These are phyloP conservation scores for Pachyrhynchus sulphureomaculatus DNA, from an alignment of 1,140 invertebrate species.

Conservation along the genomic window DNA sequence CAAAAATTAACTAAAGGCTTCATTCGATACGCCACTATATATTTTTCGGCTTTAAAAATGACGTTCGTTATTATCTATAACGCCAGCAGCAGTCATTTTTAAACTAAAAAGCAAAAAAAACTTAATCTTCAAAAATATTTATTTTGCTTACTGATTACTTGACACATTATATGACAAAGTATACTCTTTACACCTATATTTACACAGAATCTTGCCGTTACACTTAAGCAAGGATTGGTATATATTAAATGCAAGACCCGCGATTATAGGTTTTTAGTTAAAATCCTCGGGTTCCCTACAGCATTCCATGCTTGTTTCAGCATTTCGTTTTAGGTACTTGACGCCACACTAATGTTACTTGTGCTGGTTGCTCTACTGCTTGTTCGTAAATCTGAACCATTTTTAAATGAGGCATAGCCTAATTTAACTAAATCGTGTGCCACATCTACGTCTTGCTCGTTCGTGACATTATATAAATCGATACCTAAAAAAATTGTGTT, in stretches of 20 bases:
- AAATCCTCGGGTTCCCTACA: background rate
- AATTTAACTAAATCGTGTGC: constrained; percentile 46
- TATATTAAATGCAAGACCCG: background rate
- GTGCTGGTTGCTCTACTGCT: constrained; percentile 40
- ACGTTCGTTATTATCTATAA: too few relatives aligned
- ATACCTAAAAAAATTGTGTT: constrained; percentile 44
- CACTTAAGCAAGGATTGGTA: background rate
- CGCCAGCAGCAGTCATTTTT: too few relatives aligned
- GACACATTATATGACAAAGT: background rate
- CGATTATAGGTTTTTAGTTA: background rate
- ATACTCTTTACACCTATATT: background rate
- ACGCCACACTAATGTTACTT: constrained; percentile 41
- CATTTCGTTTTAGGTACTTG: constrained; percentile 30
- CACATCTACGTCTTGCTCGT: constrained; percentile 45
- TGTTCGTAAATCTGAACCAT: constrained; percentile 28
- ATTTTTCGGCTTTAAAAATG: too few relatives aligned
- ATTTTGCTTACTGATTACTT: background rate
- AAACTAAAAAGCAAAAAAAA: too few relatives aligned
- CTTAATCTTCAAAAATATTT: background rate
- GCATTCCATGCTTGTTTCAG: background rate
- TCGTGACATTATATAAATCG: constrained; percentile 58
- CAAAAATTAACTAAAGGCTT: too few relatives aligned
- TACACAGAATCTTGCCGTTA: background rate
- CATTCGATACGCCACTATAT: too few relatives aligned
- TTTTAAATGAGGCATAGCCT: constrained; percentile 45